phyloP scores from a whole-genome alignment of 2,113 vertebrate genomes.

The Heliornis fulica region DNA sequence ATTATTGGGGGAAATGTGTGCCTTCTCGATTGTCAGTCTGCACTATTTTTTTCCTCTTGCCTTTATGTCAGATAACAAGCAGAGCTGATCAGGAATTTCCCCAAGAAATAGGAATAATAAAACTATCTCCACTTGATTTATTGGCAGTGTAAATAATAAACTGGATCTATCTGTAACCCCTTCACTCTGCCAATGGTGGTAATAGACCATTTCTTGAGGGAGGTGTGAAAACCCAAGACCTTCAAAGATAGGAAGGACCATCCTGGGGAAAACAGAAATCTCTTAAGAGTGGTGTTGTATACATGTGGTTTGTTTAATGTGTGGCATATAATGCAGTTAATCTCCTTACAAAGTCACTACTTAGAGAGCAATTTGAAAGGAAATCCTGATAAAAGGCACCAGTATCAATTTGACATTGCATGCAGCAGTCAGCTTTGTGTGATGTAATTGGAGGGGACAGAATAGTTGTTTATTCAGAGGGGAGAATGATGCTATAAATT shows the following conservation, averaged over 20 bases:
- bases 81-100: constrained; percentile 17
- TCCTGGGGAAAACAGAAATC: not conserved
- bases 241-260: not conserved
- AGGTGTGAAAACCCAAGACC: not conserved
- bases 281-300: constrained; percentile 17
- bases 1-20: not conserved
- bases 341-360: constrained; percentile 50
- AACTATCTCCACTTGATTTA: not conserved
- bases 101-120: constrained; percentile 28
- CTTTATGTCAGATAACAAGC: not conserved
- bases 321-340: constrained; percentile 55
- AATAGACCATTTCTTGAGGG: not conserved
- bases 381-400: constrained; percentile 54
- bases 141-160: not conserved
- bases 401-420: constrained; percentile 52
- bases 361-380: constrained; percentile 56
- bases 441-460: constrained; percentile 51
- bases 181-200: not conserved
- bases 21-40: not conserved
- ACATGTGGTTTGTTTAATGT: constrained; percentile 53
- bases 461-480: constrained; percentile 46
- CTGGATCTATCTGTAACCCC: not conserved
- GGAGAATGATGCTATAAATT: constrained; percentile 25
- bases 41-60: not conserved
- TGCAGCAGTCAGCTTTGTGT: constrained; percentile 33